Evolutionary conservation across 1,140 invertebrate genomes (phyloP), one percentile per base, ranked within the genome.

Genomic region (Metaphire vulgaris): DNA sequence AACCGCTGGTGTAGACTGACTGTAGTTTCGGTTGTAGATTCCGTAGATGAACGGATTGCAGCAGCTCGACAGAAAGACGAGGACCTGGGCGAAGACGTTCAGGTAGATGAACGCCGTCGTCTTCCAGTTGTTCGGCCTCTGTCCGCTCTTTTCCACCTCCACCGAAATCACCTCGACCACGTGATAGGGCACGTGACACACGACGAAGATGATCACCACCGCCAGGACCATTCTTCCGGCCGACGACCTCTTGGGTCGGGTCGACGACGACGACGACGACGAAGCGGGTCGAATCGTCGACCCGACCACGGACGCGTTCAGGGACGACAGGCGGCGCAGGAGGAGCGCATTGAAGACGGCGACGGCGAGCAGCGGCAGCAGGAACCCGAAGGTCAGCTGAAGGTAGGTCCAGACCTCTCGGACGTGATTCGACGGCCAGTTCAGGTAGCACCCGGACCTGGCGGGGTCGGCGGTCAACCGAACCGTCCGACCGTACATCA

Each of bases 71-170:
- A 73, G 14, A 33, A 66, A 73, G 15, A 73, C 72, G 29, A 73
- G 72, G 15, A 73, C 34, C 72, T 73, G 28, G 14, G 72, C 29
- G 30, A 73, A 16, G 72, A 30, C 33, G n/a, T n/a, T n/a, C n/a
- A n/a, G n/a, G n/a, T n/a, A n/a, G n/a, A n/a, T n/a, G n/a, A n/a
- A n/a, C n/a, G n/a, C n/a, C n/a, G n/a, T n/a, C n/a, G n/a, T n/a
- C n/a, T n/a, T n/a, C n/a, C n/a, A n/a, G n/a, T n/a, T n/a, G n/a
- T n/a, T n/a, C n/a, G n/a, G n/a, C n/a, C n/a, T n/a, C n/a, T n/a
- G n/a, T n/a, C n/a, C n/a, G n/a, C n/a, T n/a, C n/a, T n/a, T n/a
- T n/a, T n/a, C n/a, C n/a, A n/a, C 29, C 29, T 14, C 29, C 14
- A 15, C 69, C 15, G 15, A 14, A 14, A 29, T 21, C 16, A 29